Base-by-base conservation (phyloP, 2,888 invertebrate genomes). In the Pachydiplax longipennis region DNA sequence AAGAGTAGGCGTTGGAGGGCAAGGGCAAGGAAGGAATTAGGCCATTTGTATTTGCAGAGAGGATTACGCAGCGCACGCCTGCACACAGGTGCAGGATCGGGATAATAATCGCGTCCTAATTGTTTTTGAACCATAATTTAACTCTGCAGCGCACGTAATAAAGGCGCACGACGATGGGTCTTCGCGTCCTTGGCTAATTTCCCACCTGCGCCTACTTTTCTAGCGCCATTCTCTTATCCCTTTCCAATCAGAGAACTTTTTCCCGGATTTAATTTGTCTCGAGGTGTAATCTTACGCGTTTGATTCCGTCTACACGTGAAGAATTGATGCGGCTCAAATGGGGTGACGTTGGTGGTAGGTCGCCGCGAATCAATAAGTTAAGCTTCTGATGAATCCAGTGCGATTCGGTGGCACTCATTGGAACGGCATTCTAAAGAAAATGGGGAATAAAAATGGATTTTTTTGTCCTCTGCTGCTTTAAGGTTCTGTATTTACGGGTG, bases 31-130 rank as follows among this genome's bases (percentile, higher is more conserved):
- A 37, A 15, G 61, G 58, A 87, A 87, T 58, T 87, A 87, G 87
- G 61, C 87, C 87, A 87, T n/a, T 61, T 53, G 87, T 37, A 87
- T 87, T 87, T 87, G 35, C n/a, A n/a, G 87, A 37, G 87, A 12
- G 61, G 87, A 37, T 87, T 37, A 87, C 61, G 61, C 61, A 37
- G 37, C 48, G 35, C 37, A 61, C 25, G 61, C 37, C 61, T 65
- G 35, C 87, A 35, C 87, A 37, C 61, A 87, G 87, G 87, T 87
- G 37, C 87, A 87, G n/a, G 37, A 37, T 61, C 35, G 35, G 35
- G 31, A 58, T 87, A 37, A 61, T 37, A 87, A 87, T 87, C 87
- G 87, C 31, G 22, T 15, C 58, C 58, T 61, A 87, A 87, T 87
- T 87, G 87, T 87, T 87, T 87, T 37, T n/a, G 8, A 31, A 13